These are phyloP conservation scores for Stenichneumon culpator DNA, from an alignment of 2,888 invertebrate genomes.

Conservation along the genomic window DNA sequence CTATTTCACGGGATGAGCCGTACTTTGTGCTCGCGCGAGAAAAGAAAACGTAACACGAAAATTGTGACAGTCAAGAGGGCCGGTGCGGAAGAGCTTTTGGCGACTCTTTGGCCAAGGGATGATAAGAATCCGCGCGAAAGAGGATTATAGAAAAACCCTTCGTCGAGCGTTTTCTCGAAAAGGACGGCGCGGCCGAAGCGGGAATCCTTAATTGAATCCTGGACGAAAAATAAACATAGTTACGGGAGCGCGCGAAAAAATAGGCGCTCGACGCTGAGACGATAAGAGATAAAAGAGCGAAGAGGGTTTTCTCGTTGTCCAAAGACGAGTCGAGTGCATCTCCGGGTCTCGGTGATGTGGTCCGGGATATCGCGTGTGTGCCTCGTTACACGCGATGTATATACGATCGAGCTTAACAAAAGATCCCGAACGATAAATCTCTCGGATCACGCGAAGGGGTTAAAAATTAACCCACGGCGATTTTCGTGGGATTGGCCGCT, in stretches of 20 bases:
- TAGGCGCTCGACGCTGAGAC: neutral
- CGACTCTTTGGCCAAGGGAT: conserved; percentile 22
- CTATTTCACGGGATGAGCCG: conserved; percentile 53
- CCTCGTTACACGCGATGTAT: conserved; percentile 15
- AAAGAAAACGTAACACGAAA: conserved; percentile 31
- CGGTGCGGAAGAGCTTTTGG: conserved; percentile 11
- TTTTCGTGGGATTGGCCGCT: conserved; percentile 54
- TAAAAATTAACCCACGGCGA: conserved; percentile 69
- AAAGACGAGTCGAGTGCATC: neutral
- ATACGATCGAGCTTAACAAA: conserved; percentile 75
- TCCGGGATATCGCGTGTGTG: neutral
- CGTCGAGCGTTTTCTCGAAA: conserved; percentile 31
- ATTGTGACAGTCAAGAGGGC: conserved; percentile 38
- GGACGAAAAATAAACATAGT: conserved; percentile 21
- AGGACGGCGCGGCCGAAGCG: neutral
- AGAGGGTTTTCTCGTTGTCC: neutral
- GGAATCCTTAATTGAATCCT: conserved; percentile 50
- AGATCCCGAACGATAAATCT: conserved; percentile 78
- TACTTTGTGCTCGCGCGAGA: conserved; percentile 25
- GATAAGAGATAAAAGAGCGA: neutral
- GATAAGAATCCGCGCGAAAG: conserved; percentile 54
- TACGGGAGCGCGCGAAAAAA: conserved; percentile 17
- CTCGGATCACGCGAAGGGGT: conserved; percentile 67
- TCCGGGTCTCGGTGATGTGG: neutral
- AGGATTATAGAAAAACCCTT: conserved; percentile 58